Evolutionary conservation across 2,888 invertebrate genomes (phyloP), one percentile per base, ranked within the genome.

Genomic region (Spicauda simplicius): DNA sequence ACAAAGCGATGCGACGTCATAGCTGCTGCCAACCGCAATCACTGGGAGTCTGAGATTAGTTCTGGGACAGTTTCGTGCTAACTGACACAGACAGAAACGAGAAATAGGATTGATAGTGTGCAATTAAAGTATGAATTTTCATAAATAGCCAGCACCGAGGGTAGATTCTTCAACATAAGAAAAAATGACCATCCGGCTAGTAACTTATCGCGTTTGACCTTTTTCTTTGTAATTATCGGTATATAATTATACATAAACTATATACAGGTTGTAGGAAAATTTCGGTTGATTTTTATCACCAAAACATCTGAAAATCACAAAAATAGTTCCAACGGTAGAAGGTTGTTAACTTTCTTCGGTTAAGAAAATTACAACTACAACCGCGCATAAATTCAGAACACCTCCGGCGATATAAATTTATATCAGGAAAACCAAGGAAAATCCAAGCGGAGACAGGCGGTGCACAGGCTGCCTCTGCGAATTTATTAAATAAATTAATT

Each of bases 401-500:
- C 89, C 89, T 89, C 83, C 83, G 79, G 78, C 83, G 86, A 88
- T 89, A 90, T 90, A 89, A 90, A 91, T 91, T 91, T 90, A 90
- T 91, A 90, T 87, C 85, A 83, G 83, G 79, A 79, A 78, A 84
- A 82, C 82, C 83, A 78, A 84, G 81, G n/a, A n/a, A 45, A 45
- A 45, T 45, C n/a, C 45, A n/a, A 45, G 45, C 81, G 80, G 84
- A 82, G 87, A 86, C 89, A 88, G 86, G 82, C 85, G 85, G 84
- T 80, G 79, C 85, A 77, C 80, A 76, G n/a, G 82, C 80, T 81
- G 81, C 82, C 82, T 81, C 80, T 78, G 80, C 80, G 85, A 88
- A 90, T 89, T 90, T 89, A 90, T 90, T 86, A 83, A 89, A 90
- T 87, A 82, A 89, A 90, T 89, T 90, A 91, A 89, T 89, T 88